Base-by-base conservation (phyloP, 2,888 invertebrate species). In the Latheticus oryzae region DNA sequence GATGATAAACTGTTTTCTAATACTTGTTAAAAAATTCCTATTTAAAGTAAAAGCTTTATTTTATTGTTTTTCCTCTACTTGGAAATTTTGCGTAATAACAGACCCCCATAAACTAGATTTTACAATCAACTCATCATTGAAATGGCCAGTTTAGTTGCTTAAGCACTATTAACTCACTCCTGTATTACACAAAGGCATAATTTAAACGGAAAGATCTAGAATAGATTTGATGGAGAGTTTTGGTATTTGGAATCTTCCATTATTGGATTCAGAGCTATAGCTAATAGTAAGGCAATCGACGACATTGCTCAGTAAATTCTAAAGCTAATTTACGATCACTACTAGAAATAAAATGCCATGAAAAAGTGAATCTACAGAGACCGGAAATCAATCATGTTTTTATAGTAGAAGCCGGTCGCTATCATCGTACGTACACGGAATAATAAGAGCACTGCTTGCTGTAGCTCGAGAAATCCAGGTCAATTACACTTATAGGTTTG, bases 321-420 rank as follows among this genome's bases (percentile, higher is more conserved):
- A 12, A 35, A 58, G 33, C 43, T 38, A 57, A 57, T 60, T 60
- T 60, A 42, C 52, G 24, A 32, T 26, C 24, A 30, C 15, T 12
- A 16, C 9, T 35, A 8, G 16, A 47, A 47, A 35, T 47, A 35
- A 47, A 23, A 51, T 13, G 40, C 23, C 17, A 28, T 13, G 48
- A 21, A 32, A 28, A 19, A 50, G n/a, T n/a, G n/a, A 40, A 42
- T 43, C 50, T 51, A 37, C 53, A 32, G 32, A 38, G 58, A 38
- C 30, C 43, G 38, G 47, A 53, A 58, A 58, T 58, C 58, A 58
- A 58, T 58, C 58, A 52, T 38, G 58, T 52, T 58, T 58, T 58
- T 53, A 43, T 43, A 33, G 53, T 23, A 11, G 28, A 30, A 43
- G 28, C 43, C 43, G 30, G 52, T 23, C 40, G 43, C 56, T 50